Evolutionary conservation across 2,797 vertebrate species (phyloP), one percentile per base, ranked within the genome.

Genomic region (Gadopsis bispinosus): DNA sequence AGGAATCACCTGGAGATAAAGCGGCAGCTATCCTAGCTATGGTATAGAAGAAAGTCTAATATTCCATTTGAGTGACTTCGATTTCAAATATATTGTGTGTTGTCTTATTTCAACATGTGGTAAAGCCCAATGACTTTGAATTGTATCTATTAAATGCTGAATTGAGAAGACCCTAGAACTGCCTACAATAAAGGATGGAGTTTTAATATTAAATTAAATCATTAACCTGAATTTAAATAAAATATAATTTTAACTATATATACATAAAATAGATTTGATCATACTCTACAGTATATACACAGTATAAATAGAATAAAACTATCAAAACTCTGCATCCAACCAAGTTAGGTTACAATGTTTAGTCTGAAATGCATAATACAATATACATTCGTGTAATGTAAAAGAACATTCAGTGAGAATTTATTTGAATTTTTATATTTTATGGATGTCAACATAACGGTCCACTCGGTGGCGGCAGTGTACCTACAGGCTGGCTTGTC

Each of bases 381-480:
- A 41, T 31, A 43, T 43, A 4, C 22, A 17, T 14, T 11, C 1
- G 10, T 45, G 5, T 13, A 20, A 37, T 1, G 31, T 20, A 6
- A 6, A 70, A 48, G 2, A 51, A 33, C 43, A 51, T 41, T 47
- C 19, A 26, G 6, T 16, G 19, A 29, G 11, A 22, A 39, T 53
- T 3, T 11, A 5, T 60, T 41, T 13, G 0, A 29, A 47, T 11
- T 10, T n/a, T 17, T 59, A 2, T 22, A 19, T 54, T 20, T 13
- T 4, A 31, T 45, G 43, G 20, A 5, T 26, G 7, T 17, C 3
- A 19, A 13, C 22, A 22, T 37, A 4, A 12, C 0, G 0, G 17
- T 29, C 68, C 84, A 16, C 3, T 7, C 16, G 69, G 45, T 73
- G 85, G 85, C 81, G 33, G 69, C 67, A 55, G 7, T 10, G 11